Evolutionary conservation across 2,888 invertebrate species (phyloP), one percentile per base, ranked within the genome.

Genomic region (Pollenia angustigena): DNA sequence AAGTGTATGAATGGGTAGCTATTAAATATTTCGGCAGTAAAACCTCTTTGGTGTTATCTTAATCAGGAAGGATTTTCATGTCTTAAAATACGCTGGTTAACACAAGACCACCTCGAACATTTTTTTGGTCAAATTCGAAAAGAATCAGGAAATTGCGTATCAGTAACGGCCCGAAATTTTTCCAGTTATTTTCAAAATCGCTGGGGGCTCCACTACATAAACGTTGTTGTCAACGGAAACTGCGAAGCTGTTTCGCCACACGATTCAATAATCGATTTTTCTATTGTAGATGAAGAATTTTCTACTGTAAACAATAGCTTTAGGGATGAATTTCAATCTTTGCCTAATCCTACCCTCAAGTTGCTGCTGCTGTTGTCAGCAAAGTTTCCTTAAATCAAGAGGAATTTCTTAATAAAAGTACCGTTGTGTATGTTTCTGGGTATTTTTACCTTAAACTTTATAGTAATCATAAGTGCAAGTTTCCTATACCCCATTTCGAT

Each of bases 361-460:
- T n/a, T 32, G 8, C 14, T 14, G 48, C 7, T 7, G 3, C 23
- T 4, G 46, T 66, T n/a, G 14, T 50, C 9, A 32, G n/a, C 12
- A 50, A 64, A 16, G 14, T 66, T 32, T 16, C 69, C 8, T 44
- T 62, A 16, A 11, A 60, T 14, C 64, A 48, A n/a, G 40, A 60
- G 18, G 16, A 58, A 4, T 42, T 72, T 18, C 40, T 80, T 8
- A 50, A 10, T 12, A 46, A 68, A 18, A 18, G 50, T 52, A 74
- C 84, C 1, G 71, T 78, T 14, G 64, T 60, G 12, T 76, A 81
- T 14, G 75, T 81, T 42, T 81, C 18, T 18, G 76, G 85, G 7
- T 76, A 81, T 50, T 50, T 85, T 50, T 85, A 81, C 23, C 32
- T 62, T n/a, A 81, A 81, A 71, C 10, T 75, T 12, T 69, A 14